phyloP scores from a whole-genome alignment of 2,113 vertebrate genomes.

The Hemichromis elongatus region DNA sequence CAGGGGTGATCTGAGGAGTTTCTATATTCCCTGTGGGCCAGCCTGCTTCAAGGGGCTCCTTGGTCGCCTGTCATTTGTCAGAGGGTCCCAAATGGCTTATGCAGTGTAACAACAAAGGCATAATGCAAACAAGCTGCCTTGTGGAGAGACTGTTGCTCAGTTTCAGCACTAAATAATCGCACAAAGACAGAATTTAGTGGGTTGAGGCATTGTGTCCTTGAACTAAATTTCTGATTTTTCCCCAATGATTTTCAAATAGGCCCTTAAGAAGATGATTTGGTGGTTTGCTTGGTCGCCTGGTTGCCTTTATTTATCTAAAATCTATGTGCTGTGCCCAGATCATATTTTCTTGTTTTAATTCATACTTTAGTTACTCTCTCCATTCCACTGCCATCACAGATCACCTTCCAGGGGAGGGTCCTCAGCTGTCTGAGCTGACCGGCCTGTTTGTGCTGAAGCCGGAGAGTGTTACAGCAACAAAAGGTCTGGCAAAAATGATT shows the following conservation, averaged over 20 bases:
- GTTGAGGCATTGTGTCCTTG: neutral
- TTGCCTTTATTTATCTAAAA: neutral
- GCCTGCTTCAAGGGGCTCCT: neutral
- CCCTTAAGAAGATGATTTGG: neutral
- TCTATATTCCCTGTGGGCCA: slow-evolving; percentile 30
- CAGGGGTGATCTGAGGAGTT: slow-evolving; percentile 32
- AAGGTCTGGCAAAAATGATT: slow-evolving; percentile 57
- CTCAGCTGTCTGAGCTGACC: slow-evolving; percentile 55
- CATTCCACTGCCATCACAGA: slow-evolving; percentile 30
- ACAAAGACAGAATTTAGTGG: neutral
- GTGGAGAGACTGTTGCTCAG: neutral
- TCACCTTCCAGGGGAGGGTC: slow-evolving; percentile 43
- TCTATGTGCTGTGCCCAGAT: neutral
- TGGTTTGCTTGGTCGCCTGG: slow-evolving; percentile 45
- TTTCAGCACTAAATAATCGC: neutral
- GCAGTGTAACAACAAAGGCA: neutral
- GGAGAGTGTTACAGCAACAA: slow-evolving; percentile 59
- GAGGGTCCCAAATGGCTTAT: slow-evolving; percentile 17
- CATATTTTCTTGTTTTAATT: neutral
- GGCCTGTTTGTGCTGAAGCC: slow-evolving; percentile 80
- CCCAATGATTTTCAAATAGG: neutral
- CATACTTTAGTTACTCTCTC: neutral
- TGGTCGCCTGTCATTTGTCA: slow-evolving; percentile 8
- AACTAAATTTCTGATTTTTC: neutral
- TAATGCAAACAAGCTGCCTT: neutral